These are phyloP conservation scores for Ptychobarbus kaznakovi DNA, from an alignment of 2,797 vertebrate species.

Conservation along the genomic window DNA sequence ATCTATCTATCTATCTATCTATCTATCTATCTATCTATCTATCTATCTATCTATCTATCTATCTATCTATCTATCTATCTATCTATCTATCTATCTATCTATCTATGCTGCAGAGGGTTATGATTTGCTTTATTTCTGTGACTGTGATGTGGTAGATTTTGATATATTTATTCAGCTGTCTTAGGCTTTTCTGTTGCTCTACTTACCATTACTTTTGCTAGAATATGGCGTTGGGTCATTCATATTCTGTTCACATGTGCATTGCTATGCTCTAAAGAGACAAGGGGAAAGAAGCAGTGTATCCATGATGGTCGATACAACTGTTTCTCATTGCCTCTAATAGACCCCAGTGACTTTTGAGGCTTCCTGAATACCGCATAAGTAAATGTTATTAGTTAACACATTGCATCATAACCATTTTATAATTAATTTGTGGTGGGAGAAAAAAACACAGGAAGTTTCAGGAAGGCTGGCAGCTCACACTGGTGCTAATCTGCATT, in stretches of 20 bases:
- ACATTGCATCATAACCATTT: conserved; percentile 39
- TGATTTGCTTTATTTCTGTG: conserved; percentile 36
- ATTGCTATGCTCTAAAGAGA: conserved; percentile 67
- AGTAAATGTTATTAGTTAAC: conserved; percentile 46
- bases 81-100: conserved; percentile 50
- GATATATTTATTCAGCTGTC: conserved; percentile 44
- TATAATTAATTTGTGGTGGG: conserved; percentile 28
- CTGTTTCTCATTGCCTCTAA: conserved; percentile 53
- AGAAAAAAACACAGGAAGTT: conserved; percentile 20
- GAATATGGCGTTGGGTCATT: conserved; percentile 84
- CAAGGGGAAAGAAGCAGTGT: conserved; percentile 56
- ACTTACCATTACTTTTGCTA: conserved; percentile 76
- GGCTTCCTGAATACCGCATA: conserved; percentile 37
- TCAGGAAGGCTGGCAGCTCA: conserved; percentile 48
- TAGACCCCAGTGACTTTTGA: conserved; percentile 53
- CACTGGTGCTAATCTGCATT: conserved; percentile 45
- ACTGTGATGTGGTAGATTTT: conserved; percentile 46
- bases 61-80: conserved; percentile 51
- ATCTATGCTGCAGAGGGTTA: conserved; percentile 40
- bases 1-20: conserved; percentile 51
- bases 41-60: conserved; percentile 53
- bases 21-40: conserved; percentile 52
- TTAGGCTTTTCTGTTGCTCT: conserved; percentile 67
- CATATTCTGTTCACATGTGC: conserved; percentile 84
- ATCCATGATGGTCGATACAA: conserved; percentile 46